Base-by-base conservation (phyloP, 2,888 invertebrate species). In the Acronicta aceris region DNA sequence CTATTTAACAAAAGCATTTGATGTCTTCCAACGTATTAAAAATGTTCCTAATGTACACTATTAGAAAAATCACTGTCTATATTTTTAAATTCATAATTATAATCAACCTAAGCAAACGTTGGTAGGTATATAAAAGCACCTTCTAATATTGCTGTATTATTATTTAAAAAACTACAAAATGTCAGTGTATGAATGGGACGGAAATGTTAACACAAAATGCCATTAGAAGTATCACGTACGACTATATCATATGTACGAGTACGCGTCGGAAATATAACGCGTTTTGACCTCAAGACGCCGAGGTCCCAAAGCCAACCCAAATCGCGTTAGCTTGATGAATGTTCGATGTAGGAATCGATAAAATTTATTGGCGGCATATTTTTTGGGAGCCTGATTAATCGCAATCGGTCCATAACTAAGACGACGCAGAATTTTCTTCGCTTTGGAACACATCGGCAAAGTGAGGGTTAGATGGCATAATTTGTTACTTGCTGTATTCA, bases 231-330 rank as follows among this genome's bases (percentile, higher is more conserved):
- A n/a, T n/a, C n/a, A 56, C 36, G 16, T 53, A 38, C 21, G 40
- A 46, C 38, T 52, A 5, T n/a, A n/a, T n/a, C n/a, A 21, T 33
- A 53, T 57, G 40, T n/a, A 65, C 65, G 51, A 56, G 46, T 61
- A 58, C 41, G 63, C 47, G 51, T 45, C 48, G 61, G 49, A 56
- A 51, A 65, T 56, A 58, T 65, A 55, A 42, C 46, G 62, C 59
- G 40, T 58, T 65, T 58, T 59, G 63, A 76, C 68, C 68, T 77
- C 51, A 62, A 36, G 38, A 43, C 15, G 48, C 62, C 54, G 69
- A 75, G 78, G 72, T 78, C 63, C 61, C 45, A 59, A 72, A 78
- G 62, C 62, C 78, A 78, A 59, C 66, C 63, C 76, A 71, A 68
- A 63, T 61, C 61, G 49, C 58, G 65, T 75, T 45, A 52, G 49